A percentile compares a stretch with the other conserved stretches of the same genome.
phyloP scores from a whole-genome alignment of 2,113 vertebrate species.

The Loxodonta africana region DNA sequence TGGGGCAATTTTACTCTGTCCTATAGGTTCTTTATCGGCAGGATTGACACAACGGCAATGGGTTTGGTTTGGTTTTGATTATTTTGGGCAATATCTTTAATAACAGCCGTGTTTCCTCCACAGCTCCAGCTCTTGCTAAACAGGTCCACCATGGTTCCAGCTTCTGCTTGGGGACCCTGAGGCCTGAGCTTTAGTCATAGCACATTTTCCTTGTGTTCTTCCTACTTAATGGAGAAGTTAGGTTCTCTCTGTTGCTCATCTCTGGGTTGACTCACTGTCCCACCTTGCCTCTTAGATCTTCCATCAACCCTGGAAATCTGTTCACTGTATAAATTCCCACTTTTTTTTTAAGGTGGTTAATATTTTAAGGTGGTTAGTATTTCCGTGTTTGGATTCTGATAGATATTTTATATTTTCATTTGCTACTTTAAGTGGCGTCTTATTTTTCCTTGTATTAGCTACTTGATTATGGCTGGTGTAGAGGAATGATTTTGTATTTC shows the following conservation, averaged over 20 bases:
- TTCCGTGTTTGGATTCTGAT: not conserved
- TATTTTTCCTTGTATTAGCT: not conserved
- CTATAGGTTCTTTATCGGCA: too few relatives aligned
- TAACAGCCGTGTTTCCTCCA: not conserved
- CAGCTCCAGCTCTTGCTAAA: not conserved
- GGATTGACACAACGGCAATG: too few relatives aligned
- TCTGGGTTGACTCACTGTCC: not conserved
- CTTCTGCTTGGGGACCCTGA: not conserved
- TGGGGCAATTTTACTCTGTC: too few relatives aligned
- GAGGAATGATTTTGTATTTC: not conserved
- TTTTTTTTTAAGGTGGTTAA: not conserved
- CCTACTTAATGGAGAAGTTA: not conserved
- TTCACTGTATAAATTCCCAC: not conserved
- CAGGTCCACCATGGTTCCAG: not conserved
- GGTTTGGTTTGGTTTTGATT: too few relatives aligned
- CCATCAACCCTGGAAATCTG: not conserved
- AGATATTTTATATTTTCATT: constrained; percentile 13
- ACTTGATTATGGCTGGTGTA: not conserved
- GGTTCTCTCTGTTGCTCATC: not conserved
- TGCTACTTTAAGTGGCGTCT: not conserved
- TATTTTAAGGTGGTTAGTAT: not conserved
- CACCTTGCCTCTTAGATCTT: not conserved
- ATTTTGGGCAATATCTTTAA: too few relatives aligned
- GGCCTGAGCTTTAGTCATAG: not conserved
- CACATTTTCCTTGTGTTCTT: not conserved